Evolutionary conservation across 2,113 vertebrate genomes (phyloP).

Genomic region (Thalassarche chlororhynchos): DNA sequence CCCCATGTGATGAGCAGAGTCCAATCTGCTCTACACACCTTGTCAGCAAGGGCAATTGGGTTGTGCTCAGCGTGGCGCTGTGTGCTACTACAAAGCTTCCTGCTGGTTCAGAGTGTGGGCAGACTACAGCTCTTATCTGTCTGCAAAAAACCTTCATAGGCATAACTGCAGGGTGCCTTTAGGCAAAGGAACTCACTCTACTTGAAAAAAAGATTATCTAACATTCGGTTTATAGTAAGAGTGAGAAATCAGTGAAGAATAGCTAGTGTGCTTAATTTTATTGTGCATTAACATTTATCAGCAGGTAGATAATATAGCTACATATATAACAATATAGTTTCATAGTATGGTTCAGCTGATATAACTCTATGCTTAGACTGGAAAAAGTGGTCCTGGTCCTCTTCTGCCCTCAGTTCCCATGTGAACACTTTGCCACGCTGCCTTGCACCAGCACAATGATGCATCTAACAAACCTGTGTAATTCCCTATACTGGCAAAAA

Average conservation of each 20-base stretch:
- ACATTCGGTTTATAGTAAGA: not conserved
- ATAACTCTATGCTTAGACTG: not conserved
- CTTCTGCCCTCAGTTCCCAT: not conserved
- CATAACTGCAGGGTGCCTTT: not conserved
- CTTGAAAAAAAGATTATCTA: not conserved
- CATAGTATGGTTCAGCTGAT: not conserved
- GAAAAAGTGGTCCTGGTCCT: not conserved
- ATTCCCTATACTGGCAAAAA: not conserved
- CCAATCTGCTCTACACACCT: not conserved
- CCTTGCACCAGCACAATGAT: not conserved
- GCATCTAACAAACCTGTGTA: not conserved
- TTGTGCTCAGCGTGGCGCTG: not conserved
- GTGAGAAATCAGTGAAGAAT: not conserved
- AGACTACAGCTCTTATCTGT: not conserved
- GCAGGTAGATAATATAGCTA: not conserved
- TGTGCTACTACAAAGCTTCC: not conserved
- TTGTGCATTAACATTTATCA: not conserved
- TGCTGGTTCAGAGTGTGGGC: not conserved
- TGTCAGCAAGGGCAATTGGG: not conserved
- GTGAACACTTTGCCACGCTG: fast-evolving
- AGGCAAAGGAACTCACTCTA: not conserved
- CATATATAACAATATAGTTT: not conserved
- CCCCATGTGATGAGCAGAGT: not conserved
- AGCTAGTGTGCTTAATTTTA: not conserved
- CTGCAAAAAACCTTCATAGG: not conserved